Percentiles rank a stretch among this genome's conserved stretches.
phyloP scores from a whole-genome alignment of 1,140 invertebrate species.

The Euura lappo region DNA sequence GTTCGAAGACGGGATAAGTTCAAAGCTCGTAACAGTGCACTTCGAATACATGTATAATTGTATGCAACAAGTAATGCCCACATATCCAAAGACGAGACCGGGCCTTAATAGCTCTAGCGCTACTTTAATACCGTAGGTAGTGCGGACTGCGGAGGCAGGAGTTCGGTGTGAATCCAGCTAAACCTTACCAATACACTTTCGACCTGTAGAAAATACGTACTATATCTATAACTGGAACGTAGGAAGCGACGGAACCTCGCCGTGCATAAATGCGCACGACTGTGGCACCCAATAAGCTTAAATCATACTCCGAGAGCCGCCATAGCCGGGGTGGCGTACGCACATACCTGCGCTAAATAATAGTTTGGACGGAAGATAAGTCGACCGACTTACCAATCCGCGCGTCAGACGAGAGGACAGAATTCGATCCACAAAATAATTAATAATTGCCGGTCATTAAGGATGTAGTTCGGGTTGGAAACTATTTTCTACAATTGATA shows the following conservation, averaged over 20 bases:
- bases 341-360: too few relatives aligned
- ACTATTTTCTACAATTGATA: too few relatives aligned
- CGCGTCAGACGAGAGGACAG: too few relatives aligned
- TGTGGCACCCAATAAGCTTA: conserved; percentile 1
- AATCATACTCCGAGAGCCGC: not conserved
- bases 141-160: too few relatives aligned
- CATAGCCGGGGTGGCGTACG: too few relatives aligned
- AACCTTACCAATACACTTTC: not conserved
- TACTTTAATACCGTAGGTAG: not conserved
- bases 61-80: not conserved
- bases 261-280: conserved; percentile 2
- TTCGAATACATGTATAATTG: not conserved
- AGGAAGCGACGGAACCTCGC: not conserved
- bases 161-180: not conserved
- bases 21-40: not conserved
- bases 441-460: too few relatives aligned
- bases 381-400: too few relatives aligned
- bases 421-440: too few relatives aligned
- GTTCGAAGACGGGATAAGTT: not conserved
- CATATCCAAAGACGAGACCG: not conserved
- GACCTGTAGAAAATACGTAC: not conserved
- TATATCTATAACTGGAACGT: too few relatives aligned
- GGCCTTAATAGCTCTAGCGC: not conserved
- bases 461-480: too few relatives aligned
- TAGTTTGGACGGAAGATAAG: too few relatives aligned